phyloP scores from a whole-genome alignment of 92 coral and sea anemone genomes.

The Montipora capitata region DNA sequence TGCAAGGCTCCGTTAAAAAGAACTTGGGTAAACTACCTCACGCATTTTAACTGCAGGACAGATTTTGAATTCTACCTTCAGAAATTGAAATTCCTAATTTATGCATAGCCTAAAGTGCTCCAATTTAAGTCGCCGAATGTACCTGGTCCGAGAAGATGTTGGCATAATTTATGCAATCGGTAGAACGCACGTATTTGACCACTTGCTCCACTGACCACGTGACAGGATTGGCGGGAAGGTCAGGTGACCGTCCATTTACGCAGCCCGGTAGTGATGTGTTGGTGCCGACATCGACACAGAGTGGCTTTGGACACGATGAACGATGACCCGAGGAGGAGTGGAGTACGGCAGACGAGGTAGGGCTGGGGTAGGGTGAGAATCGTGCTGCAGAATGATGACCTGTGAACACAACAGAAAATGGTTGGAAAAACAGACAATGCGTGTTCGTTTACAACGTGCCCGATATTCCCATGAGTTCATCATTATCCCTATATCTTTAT shows the following conservation, averaged over 20 bases:
- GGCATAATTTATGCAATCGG: conserved; percentile 87
- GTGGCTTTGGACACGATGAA: conserved; percentile 73
- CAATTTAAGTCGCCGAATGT: neutral
- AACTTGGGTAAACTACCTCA: too few relatives aligned
- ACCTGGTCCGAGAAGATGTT: conserved; percentile 88
- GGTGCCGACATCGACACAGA: conserved; percentile 84
- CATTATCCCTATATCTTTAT: too few relatives aligned
- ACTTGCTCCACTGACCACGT: conserved; percentile 96
- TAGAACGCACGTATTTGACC: conserved; percentile 88
- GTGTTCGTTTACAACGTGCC: too few relatives aligned
- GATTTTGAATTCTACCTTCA: too few relatives aligned
- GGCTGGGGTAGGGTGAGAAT: conserved; percentile 63
- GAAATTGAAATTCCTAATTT: neutral
- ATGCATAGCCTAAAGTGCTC: neutral
- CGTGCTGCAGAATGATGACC: conserved; percentile 50
- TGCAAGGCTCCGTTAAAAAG: too few relatives aligned
- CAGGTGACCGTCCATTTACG: conserved; percentile 91
- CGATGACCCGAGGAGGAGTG: conserved; percentile 64
- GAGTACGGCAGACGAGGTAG: conserved; percentile 61
- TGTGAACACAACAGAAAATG: neutral
- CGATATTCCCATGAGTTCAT: too few relatives aligned
- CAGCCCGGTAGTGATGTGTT: conserved; percentile 99
- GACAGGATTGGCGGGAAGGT: conserved; percentile 93
- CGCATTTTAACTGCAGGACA: too few relatives aligned
- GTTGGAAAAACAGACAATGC: neutral